Evolutionary conservation across 1,140 invertebrate genomes (phyloP).

Genomic region (Mizuhopecten yessoensis): DNA sequence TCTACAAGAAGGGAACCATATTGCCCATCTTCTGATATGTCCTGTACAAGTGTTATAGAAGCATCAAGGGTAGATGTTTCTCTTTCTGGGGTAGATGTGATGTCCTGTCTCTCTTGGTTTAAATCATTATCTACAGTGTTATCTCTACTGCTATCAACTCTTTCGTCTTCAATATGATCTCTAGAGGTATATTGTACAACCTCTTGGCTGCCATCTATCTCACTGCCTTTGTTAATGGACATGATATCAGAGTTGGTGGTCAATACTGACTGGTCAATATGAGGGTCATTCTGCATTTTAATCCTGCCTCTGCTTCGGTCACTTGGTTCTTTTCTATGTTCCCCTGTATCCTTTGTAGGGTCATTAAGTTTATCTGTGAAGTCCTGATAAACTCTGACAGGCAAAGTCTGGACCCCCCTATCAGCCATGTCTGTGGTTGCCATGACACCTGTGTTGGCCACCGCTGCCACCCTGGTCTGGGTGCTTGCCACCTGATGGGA

Average conservation of each 20-base stretch:
- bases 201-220: not conserved
- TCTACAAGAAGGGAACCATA: not conserved
- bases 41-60: not conserved
- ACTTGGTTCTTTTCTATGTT: not conserved
- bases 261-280: not conserved
- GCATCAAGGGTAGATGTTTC: not conserved
- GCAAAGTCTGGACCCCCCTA: slow-evolving; percentile 43
- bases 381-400: not conserved
- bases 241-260: not conserved
- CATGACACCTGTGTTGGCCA: not conserved
- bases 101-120: not conserved
- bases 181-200: not conserved
- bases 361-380: not conserved
- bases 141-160: not conserved
- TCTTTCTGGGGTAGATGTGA: not conserved
- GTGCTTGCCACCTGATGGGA: not conserved
- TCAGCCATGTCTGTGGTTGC: slow-evolving; percentile 49
- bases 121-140: not conserved
- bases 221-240: not conserved
- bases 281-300: too few relatives aligned
- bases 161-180: not conserved
- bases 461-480: not conserved
- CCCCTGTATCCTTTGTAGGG: not conserved
- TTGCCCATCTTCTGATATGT: not conserved
- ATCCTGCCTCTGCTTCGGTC: not conserved